phyloP scores from a whole-genome alignment of 2,113 vertebrate genomes.

The Thunnus maccoyii region DNA sequence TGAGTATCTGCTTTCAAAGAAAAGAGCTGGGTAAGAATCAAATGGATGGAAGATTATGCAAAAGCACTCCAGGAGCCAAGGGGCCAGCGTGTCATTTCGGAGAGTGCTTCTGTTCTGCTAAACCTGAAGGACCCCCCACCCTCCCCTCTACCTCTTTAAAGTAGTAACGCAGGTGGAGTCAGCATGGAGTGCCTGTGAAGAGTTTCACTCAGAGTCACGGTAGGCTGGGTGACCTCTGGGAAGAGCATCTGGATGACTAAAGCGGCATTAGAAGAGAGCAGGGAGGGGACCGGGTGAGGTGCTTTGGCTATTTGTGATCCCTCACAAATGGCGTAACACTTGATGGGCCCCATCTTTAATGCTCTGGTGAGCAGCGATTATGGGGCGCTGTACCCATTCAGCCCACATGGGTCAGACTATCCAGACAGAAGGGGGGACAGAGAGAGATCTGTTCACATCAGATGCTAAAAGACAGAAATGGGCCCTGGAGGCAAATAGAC shows the following conservation, averaged over 20 bases:
- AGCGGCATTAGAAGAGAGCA: background rate
- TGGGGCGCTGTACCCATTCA: slow-evolving; percentile 19
- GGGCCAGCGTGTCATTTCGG: slow-evolving; percentile 11
- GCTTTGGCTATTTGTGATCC: slow-evolving; percentile 35
- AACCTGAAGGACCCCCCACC: background rate
- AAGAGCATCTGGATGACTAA: slow-evolving; percentile 26
- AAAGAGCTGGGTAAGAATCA: slow-evolving; percentile 23
- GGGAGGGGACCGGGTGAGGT: slow-evolving; percentile 5
- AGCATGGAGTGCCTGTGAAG: background rate
- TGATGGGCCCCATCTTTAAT: slow-evolving; percentile 55
- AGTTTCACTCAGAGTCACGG: slow-evolving; percentile 20
- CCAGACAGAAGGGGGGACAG: slow-evolving; percentile 30
- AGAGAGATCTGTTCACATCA: slow-evolving; percentile 37
- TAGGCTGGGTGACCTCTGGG: slow-evolving; percentile 13
- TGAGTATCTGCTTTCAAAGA: slow-evolving; percentile 54
- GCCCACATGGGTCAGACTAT: slow-evolving; percentile 52
- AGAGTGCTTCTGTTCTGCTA: slow-evolving; percentile 14
- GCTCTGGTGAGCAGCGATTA: slow-evolving; percentile 49
- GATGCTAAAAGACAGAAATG: slow-evolving; percentile 42
- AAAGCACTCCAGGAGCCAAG: slow-evolving; percentile 18
- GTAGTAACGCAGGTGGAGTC: slow-evolving; percentile 9
- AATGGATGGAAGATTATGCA: slow-evolving; percentile 40
- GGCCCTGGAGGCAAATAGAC: slow-evolving; percentile 50
- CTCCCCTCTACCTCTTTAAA: background rate
- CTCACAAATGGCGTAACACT: slow-evolving; percentile 38